Conservation (phyloP, 37 sponge, comb jelly and placozoan genomes). For the Beroe ovata region DNA sequence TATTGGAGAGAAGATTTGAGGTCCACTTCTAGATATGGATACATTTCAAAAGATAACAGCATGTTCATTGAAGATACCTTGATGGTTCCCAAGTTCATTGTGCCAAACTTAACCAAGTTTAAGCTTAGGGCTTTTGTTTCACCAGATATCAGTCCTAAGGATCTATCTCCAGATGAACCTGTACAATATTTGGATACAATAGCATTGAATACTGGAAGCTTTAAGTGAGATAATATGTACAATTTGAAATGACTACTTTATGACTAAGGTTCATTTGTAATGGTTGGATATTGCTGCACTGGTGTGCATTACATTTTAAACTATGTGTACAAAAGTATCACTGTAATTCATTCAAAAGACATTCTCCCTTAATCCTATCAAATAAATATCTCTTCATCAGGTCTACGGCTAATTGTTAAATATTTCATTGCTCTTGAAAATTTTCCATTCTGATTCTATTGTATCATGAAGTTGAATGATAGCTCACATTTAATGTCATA, state of each 20-base stretch:
- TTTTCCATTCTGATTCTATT: too few species aligned
- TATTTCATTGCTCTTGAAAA: too few species aligned
- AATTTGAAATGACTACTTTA: too few species aligned
- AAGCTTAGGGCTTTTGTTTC: slow-evolving; percentile 55
- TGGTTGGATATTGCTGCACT: too few species aligned
- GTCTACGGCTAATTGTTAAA: too few species aligned
- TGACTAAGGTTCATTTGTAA: too few species aligned
- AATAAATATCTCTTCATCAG: too few species aligned
- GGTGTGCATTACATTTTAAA: too few species aligned
- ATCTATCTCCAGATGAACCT: background rate
- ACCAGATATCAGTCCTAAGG: background rate
- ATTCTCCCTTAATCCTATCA: too few species aligned
- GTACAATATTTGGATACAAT: slow-evolving; percentile 39
- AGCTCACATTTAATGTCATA: background rate
- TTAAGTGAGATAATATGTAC: slow-evolving; percentile 3
- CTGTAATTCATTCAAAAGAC: too few species aligned
- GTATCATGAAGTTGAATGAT: background rate
- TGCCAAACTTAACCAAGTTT: slow-evolving; percentile 35
- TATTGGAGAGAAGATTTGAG: slow-evolving; percentile 33
- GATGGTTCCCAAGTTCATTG: slow-evolving; percentile 13
- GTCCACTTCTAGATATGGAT: background rate
- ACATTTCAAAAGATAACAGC: background rate
- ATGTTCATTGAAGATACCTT: slow-evolving; percentile 1
- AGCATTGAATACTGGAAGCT: slow-evolving; percentile 23
- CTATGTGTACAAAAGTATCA: too few species aligned